Base-by-base conservation (phyloP, 1,140 invertebrate genomes). In the Cardiocondyla obscurior region DNA sequence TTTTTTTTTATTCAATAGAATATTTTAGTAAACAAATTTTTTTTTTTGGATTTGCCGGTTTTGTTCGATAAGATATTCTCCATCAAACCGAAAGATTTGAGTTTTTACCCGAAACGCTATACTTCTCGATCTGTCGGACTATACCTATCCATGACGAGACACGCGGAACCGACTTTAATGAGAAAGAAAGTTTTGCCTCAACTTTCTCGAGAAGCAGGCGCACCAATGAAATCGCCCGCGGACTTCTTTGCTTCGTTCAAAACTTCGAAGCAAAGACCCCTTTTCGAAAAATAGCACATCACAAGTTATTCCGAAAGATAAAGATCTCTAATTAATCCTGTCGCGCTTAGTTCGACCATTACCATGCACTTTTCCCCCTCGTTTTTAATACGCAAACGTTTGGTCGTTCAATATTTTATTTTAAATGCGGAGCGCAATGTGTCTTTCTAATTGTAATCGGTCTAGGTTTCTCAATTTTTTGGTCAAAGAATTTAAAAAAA, bases 151-250 rank as follows among this genome's bases (percentile, higher is more conserved):
- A 30, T 30, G 46, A 46, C 42, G 69, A 84, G 74, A 36, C 70
- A 58, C 30, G 25, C 69, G 36, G 22, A 76, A 42, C 53, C 25
- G 76, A 84, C 76, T 87, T 84, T 82, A 87, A 82, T 73, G 64
- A 87, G 82, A 53, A 62, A 72, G 74, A 58, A 88, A 87, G 69
- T 88, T 88, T 82, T 19, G 69, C 39, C 55, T 70, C 4, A 82
- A 84, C 76, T 87, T 87, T 28, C 12, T 6, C 10, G 19, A 53
- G 64, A 77, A 73, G n/a, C 22, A 44, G 1, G 1, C 19, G 46
- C 8, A 46, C 19, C 74, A 53, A 69, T 79, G 22, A 69, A 79
- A 55, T 55, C 33, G 33, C 62, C 62, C n/a, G 62, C 33, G 46
- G 62, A 67, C 19, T 39, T 79, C 46, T 28, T 67, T 79, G 74